Evolutionary conservation across 2,797 vertebrate genomes (phyloP), one percentile per base, ranked within the genome.

Genomic region (Phrynocephalus guinanensis): DNA sequence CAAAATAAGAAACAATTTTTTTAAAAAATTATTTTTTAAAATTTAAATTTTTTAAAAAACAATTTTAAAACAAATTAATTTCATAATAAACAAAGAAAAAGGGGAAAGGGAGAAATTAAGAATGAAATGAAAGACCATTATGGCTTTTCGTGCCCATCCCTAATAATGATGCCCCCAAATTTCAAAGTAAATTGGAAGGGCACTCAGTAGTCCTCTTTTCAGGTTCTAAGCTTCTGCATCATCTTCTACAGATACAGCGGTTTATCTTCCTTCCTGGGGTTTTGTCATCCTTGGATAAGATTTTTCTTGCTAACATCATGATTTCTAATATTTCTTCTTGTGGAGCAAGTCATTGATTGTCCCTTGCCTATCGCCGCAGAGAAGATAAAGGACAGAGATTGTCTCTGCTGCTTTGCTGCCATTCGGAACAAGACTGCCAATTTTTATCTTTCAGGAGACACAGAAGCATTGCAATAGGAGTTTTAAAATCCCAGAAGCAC

Each of bases 401-500:
- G 6, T 44, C 72, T 44, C 33, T 75, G 72, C 72, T 38, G 33
- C 33, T 75, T 75, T 30, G 38, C 73, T 76, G 38, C 33, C 73
- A 76, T 76, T 76, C 1, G 20, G 73, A 24, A 76, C 18, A 76
- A 24, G 73, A 38, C 38, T 75, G 16, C 38, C 11, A 76, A 48
- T 3, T 24, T 56, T 20, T 20, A 26, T n/a, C n/a, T 8, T 71
- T 16, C 9, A 6, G 73, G 38, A 1, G 38, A 38, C 3, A 2
- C n/a, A 33, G 5, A 20, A 56, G 20, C 8, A 16, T 38, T 33
- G 33, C 30, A 26, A 9, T 2, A 76, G 71, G 33, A 5, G 18
- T 13, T 76, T 48, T 24, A 48, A 44, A 48, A 3, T 48, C 10
- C 24, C 26, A 92, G 88, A 87, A 89, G 89, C 83, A 91, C 22